phyloP scores from a whole-genome alignment of 2,888 invertebrate species.

The Odontomyia ornata region DNA sequence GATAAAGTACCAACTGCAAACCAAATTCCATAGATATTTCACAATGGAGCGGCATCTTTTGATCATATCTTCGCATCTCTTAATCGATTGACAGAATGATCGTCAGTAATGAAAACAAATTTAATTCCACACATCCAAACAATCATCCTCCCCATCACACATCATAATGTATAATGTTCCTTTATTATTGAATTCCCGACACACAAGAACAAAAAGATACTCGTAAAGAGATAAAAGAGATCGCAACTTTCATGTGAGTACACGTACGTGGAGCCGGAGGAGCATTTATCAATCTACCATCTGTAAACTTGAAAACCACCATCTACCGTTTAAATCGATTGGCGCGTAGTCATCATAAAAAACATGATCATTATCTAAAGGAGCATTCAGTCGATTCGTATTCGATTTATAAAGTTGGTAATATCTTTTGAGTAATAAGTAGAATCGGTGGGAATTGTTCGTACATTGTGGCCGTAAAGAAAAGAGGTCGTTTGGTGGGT shows the following conservation, averaged over 20 bases:
- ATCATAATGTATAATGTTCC: constrained; percentile 26
- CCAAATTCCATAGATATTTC: constrained; percentile 8
- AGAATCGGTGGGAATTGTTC: too few relatives aligned
- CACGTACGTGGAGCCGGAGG: too few relatives aligned
- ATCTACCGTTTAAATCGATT: constrained; percentile 29
- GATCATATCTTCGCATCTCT: constrained; percentile 12
- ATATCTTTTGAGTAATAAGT: neutral
- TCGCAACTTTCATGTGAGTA: constrained; percentile 6
- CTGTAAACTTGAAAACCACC: constrained; percentile 5
- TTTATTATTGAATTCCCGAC: constrained; percentile 31
- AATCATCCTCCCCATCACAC: constrained; percentile 43
- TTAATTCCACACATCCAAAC: constrained; percentile 44
- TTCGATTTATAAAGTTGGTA: neutral
- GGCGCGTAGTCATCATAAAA: constrained; percentile 5
- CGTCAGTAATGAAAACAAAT: constrained; percentile 45
- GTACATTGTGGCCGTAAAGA: too few relatives aligned
- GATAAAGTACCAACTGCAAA: neutral
- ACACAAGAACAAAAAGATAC: constrained; percentile 28
- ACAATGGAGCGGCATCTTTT: constrained; percentile 31
- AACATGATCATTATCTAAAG: constrained; percentile 26
- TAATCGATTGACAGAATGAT: constrained; percentile 43
- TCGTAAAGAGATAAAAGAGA: constrained; percentile 28
- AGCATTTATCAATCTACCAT: constrained; percentile 32
- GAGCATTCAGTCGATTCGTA: constrained; percentile 18
- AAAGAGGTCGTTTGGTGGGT: too few relatives aligned